Evolutionary conservation across 2,888 invertebrate genomes (phyloP), one percentile per base, ranked within the genome.

Genomic region (Acanthoscelides obtectus): DNA sequence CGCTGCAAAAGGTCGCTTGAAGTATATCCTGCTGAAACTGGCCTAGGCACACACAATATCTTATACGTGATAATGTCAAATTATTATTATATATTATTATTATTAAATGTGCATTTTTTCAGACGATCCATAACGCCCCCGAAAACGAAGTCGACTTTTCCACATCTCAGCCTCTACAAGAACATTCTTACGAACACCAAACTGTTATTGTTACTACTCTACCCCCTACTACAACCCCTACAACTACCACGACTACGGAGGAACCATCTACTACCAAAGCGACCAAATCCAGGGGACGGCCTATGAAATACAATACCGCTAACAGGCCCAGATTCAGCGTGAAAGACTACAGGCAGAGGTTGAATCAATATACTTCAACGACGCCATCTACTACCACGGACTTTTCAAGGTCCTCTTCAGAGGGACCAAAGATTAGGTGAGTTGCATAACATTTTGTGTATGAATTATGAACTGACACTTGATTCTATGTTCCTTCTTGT

Each of bases 321-420:
- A 91, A 90, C 69, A 86, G 93, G 70, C 93, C 93, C 0, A 87
- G 91, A 75, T 93, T 93, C 82, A 94, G 93, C 80, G 90, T 93
- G 2, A 93, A 93, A 83, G 93, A 93, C 76, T 93, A 93, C 81
- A 90, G 90, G 80, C 92, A 88, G 77, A 86, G 92, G 73, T 82
- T 92, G 69, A 90, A 88, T 77, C 84, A 84, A 73, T 82, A 83
- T 71, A 88, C 88, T 0, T 88, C 89, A 0, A 88, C 89, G 84
- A 79, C 80, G 3, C 78, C 82, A 0, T 80, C 82, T 21, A 84
- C 83, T 65, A 77, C 82, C 8, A 72, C 75, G n/a, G 77, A 75
- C 25, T 69, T 75, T 66, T 21, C 71, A 2, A 77, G 71, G 64
- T 73, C 77, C 25, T 74, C 75, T 0, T 71, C 73, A 5, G 75